Base-by-base conservation (phyloP, 2,888 invertebrate genomes). In the Nemotelus pantherinus region DNA sequence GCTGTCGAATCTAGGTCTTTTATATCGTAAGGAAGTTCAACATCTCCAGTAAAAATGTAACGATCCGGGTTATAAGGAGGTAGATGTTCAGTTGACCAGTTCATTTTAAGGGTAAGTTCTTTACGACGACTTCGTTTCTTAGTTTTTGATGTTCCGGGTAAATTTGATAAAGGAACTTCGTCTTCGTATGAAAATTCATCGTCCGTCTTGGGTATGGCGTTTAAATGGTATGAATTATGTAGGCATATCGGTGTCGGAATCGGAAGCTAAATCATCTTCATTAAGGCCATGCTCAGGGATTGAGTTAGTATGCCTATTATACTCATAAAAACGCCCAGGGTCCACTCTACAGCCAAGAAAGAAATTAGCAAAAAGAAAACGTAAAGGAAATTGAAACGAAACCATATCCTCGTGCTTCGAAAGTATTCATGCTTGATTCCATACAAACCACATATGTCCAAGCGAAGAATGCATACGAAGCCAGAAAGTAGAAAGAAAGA, bases 341-440 rank as follows among this genome's bases (percentile, higher is more conserved):
- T n/a, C n/a, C n/a, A 58, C 58, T 4, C 4, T 4, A 25, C 6
- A 58, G n/a, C 7, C 6, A n/a, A 58, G n/a, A 58, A n/a, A 58
- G 6, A 58, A n/a, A 6, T 58, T 10, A 58, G 58, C 9, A 58
- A 9, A n/a, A n/a, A 58, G 6, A 58, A 58, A 58, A 7, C n/a
- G 58, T 25, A 58, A 58, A 58, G 50, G 58, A 58, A 58, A 58
- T 58, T n/a, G 58, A 58, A 58, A 58, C 58, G 58, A 58, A 58
- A 58, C 58, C n/a, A n/a, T n/a, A n/a, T n/a, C n/a, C n/a, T n/a
- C n/a, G n/a, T n/a, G n/a, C n/a, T n/a, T n/a, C n/a, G n/a, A n/a
- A n/a, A n/a, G n/a, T n/a, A n/a, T n/a, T n/a, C n/a, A n/a, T n/a
- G n/a, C n/a, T n/a, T n/a, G n/a, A n/a, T n/a, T n/a, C n/a, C n/a